Base-by-base conservation (phyloP, 2,888 invertebrate genomes). In the Clivina fossor region DNA sequence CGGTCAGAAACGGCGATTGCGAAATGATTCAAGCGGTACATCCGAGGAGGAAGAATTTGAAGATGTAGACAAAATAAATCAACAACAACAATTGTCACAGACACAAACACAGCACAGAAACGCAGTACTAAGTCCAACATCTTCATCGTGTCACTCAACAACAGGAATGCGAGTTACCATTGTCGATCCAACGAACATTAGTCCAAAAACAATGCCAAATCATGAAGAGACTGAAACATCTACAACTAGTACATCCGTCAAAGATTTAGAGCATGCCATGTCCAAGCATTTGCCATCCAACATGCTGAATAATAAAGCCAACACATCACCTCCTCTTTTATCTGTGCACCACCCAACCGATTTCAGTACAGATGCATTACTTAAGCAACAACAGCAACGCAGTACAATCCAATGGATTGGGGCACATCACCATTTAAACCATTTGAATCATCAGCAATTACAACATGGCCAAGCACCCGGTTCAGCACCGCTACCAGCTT, bases 231-330 rank as follows among this genome's bases (percentile, higher is more conserved):
- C 67, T 38, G 69, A 66, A n/a, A 63, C 64, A 67, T 46, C 61
- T 7, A 65, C 70, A 24, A 68, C 66, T 35, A 63, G 54, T 59
- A 81, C 83, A 0, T 89, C 92, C 1, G 93, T 93, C 0, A 92
- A 93, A 73, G 94, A 95, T 67, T 77, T 96, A 63, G 95, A 96
- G 73, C 93, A 94, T 68, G 95, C 93, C 38, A 96, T 96, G 95
- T 94, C 95, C 15, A 94, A 94, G 69, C 95, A 95, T 76, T 76
- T 96, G 56, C 90, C 90, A 0, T 74, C 78, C 2, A 70, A 74
- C 2, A 77, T 80, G 38, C 73, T 83, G 62, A 78, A 78, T 49
- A n/a, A n/a, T n/a, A 64, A 69, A 43, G 76, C 78, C 66, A 75
- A 80, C 2, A 68, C 65, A 48, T 80, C 80, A 19, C 69, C 76